Evolutionary conservation across 1,140 invertebrate species (phyloP).

Genomic region (Brachionus calyciflorus): DNA sequence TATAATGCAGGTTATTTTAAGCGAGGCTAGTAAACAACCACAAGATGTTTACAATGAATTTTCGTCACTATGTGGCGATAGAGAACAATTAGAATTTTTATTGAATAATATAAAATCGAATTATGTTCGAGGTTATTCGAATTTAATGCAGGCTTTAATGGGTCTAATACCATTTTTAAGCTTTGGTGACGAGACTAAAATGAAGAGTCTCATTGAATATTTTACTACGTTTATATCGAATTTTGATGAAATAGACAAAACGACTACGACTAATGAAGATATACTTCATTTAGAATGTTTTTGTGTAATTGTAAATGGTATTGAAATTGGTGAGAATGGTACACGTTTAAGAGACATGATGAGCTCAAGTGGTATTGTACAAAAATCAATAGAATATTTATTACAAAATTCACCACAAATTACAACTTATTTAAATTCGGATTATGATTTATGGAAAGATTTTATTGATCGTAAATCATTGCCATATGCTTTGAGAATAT

Average conservation of each 20-base stretch:
- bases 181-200: conserved; percentile 80
- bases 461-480: conserved; percentile 88
- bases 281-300: conserved; percentile 72
- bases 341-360: conserved; percentile 81
- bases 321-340: conserved; percentile 75
- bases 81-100: conserved; percentile 65
- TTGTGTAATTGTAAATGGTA: conserved; percentile 83
- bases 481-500: conserved; percentile 85
- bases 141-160: conserved; percentile 77
- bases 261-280: conserved; percentile 72
- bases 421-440: conserved; percentile 64
- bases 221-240: conserved; percentile 73
- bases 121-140: conserved; percentile 60
- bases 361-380: conserved; percentile 76
- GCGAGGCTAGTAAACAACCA: conserved; percentile 78
- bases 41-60: conserved; percentile 56
- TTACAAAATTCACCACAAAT: conserved; percentile 59
- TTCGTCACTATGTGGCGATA: conserved; percentile 52
- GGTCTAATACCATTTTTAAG: conserved; percentile 87
- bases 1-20: conserved; percentile 81
- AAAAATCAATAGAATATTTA: conserved; percentile 81
- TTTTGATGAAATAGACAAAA: conserved; percentile 65
- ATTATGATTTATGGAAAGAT: conserved; percentile 93
- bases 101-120: conserved; percentile 71
- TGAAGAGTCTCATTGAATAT: conserved; percentile 84